A percentile compares a stretch with the other conserved stretches of the same genome.
phyloP scores from a whole-genome alignment of 2,888 invertebrate species.

The Acleris emargana region DNA sequence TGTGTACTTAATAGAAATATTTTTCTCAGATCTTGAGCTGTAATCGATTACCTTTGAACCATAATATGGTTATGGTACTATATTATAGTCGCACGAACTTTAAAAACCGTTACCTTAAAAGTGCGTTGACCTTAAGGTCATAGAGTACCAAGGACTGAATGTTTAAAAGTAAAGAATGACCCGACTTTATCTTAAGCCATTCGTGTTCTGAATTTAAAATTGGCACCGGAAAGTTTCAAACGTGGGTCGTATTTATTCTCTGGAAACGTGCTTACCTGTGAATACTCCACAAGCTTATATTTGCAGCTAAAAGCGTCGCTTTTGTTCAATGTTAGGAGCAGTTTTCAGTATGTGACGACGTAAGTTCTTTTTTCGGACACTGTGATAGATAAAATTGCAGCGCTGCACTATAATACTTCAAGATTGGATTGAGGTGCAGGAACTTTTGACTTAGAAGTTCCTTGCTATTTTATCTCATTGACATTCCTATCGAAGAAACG shows the following conservation, averaged over 20 bases:
- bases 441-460: slow-evolving; percentile 21
- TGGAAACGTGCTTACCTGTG: slow-evolving; percentile 24
- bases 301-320: slow-evolving; percentile 14
- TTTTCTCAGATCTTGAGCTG: slow-evolving; percentile 34
- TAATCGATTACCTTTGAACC: slow-evolving; percentile 51
- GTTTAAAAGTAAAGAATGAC: slow-evolving; percentile 34
- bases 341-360: slow-evolving; percentile 8
- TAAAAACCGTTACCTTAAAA: slow-evolving; percentile 63
- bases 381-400: slow-evolving; percentile 1
- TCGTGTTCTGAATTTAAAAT: slow-evolving; percentile 36
- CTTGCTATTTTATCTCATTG: not conserved
- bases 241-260: slow-evolving; percentile 30
- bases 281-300: slow-evolving; percentile 22
- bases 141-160: slow-evolving; percentile 29
- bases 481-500: too few species aligned
- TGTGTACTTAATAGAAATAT: slow-evolving; percentile 11
- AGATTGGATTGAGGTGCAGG: slow-evolving; percentile 14
- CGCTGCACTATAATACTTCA: slow-evolving; percentile 7
- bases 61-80: too few species aligned
- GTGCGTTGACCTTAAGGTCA: slow-evolving; percentile 68
- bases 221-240: slow-evolving; percentile 30
- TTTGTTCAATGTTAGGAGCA: not conserved
- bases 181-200: slow-evolving; percentile 31
- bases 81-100: slow-evolving; percentile 49
- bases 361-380: slow-evolving; percentile 15